Base-by-base conservation (phyloP, 2,797 vertebrate genomes). In the Takifugu rubripes region DNA sequence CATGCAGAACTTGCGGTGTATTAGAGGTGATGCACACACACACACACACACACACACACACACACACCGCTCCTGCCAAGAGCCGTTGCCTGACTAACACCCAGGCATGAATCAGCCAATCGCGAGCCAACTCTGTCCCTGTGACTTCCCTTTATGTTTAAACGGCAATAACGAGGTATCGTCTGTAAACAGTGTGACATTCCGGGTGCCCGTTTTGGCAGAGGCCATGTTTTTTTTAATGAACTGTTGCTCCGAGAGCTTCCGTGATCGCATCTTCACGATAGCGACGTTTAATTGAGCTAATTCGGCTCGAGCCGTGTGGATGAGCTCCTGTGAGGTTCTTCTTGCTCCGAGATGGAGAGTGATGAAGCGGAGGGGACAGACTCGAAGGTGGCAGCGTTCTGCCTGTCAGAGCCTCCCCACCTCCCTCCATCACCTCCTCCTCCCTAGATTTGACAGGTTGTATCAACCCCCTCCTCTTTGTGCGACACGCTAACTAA, bases 351-450 rank as follows among this genome's bases (percentile, higher is more conserved):
- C 6, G 90, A 42, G 90, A 91, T 90, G 89, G 89, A 87, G 90
- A 92, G 90, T 90, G 90, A 91, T 90, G 92, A 89, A 92, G 93
- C 90, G 92, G 68, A 83, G 92, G 79, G 90, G 93, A 92, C 92
- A 93, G 92, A 92, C 92, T 88, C 91, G 88, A 94, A 94, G 92
- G 93, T 94, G 93, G 85, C 86, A 86, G 86, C 89, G 90, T 90
- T 93, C 91, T 90, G 80, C 90, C 89, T 88, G 88, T 90, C 90
- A 78, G 36, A 33, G 56, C 17, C 59, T 52, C 56, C 59, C 52
- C 51, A 56, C 59, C 47, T 54, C 29, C 44, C 17, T 46, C 46
- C 54, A 6, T 49, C 25, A n/a, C 50, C 52, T 44, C 54, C 9
- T 7, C 25, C 21, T 43, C 52, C 33, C 21, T 14, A 88, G 90